These are phyloP conservation scores for Entomobrya multifasciata DNA, from an alignment of 2,888 invertebrate genomes.

Conservation along the genomic window DNA sequence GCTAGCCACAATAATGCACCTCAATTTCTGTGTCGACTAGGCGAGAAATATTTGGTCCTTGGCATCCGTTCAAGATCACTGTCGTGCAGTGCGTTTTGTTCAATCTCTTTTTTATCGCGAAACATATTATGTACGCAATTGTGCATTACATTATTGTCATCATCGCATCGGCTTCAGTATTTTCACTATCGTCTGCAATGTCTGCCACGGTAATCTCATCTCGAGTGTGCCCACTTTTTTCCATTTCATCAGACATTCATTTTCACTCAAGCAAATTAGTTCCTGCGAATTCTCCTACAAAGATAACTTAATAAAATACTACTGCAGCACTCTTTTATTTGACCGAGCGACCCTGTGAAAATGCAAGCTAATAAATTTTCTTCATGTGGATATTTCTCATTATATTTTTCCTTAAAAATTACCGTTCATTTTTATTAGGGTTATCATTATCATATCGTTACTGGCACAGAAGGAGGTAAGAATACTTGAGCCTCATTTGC, in stretches of 20 bases:
- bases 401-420: no score
- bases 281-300: not conserved
- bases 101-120: not conserved
- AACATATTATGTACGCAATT: not conserved
- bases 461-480: no score
- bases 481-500: no score
- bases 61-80: conserved; percentile 57
- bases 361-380: not conserved
- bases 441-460: no score
- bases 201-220: no score
- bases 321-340: not conserved
- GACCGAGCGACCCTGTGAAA: not conserved
- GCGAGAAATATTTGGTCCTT: conserved; percentile 35
- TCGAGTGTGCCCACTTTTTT: no score
- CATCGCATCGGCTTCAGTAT: no score
- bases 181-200: no score
- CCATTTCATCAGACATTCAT: no score
- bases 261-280: no score
- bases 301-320: not conserved
- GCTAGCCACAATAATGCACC: not conserved
- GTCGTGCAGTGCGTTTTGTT: conserved; percentile 7
- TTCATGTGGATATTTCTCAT: not conserved
- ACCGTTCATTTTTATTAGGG: no score
- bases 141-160: not conserved
- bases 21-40: not conserved